These are phyloP conservation scores for Limnephilus auricula DNA, from an alignment of 2,888 invertebrate genomes.

Conservation along the genomic window DNA sequence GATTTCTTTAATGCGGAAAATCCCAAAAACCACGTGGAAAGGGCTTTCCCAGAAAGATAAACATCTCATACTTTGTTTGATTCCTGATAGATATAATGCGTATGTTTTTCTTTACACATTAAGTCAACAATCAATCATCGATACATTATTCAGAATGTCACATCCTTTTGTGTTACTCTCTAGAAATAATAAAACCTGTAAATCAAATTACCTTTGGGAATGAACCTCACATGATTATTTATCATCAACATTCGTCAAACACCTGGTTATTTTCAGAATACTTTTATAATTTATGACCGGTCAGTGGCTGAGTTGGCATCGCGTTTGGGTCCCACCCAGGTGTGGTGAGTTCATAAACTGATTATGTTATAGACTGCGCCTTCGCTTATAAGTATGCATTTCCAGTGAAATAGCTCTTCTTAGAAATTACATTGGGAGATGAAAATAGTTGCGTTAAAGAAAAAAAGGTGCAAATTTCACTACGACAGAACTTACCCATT, in stretches of 20 bases:
- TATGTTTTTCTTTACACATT: background rate
- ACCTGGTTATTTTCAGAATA: background rate
- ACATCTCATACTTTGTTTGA: background rate
- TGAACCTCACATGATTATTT: background rate
- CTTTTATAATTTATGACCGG: background rate
- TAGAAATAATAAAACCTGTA: background rate
- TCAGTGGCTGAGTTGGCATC: too few relatives aligned
- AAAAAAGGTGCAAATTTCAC: background rate
- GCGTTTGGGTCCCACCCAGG: too few relatives aligned
- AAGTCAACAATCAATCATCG: background rate
- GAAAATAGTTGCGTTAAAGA: background rate
- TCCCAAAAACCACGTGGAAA: background rate
- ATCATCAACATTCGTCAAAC: background rate
- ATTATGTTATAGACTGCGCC: too few relatives aligned
- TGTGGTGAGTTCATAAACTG: too few relatives aligned
- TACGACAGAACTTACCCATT: background rate
- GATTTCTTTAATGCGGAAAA: background rate
- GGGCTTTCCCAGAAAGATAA: background rate
- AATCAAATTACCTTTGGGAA: background rate
- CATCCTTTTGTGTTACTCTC: background rate
- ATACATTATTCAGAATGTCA: background rate
- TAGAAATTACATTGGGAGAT: background rate
- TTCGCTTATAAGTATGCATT: too few relatives aligned
- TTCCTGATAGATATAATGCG: constrained; percentile 2
- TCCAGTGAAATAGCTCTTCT: background rate